Evolutionary conservation across 2,113 vertebrate species (phyloP), one percentile per base, ranked within the genome.

Genomic region (Chionodraco myersi): DNA sequence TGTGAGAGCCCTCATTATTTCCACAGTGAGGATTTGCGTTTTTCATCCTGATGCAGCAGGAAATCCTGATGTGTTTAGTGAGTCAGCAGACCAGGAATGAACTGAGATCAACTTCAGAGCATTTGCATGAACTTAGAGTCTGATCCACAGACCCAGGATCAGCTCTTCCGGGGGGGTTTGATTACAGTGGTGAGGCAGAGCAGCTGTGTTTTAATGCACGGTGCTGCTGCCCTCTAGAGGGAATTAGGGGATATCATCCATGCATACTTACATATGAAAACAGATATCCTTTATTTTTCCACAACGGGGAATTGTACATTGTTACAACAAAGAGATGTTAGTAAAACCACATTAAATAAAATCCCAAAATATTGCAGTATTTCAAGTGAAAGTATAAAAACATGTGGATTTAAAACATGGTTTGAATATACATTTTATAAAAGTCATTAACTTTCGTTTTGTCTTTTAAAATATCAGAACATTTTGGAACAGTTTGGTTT

Each of bases 201-300:
- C 18, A 21, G 10, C 1, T 72, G 34, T 14, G 26, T 53, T 41
- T 18, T 10, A 14, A 23, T 1, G 51, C 58, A n/a, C 75, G 1
- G 3, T 26, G 16, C 49, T 89, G 77, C 76, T 63, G 82, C 92
- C 86, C 82, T 72, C 92, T 89, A 85, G 61, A 45, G 86, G 85
- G 61, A 0, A 10, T 8, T 1, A 51, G 0, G 14, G 2, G 44
- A 13, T 3, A 34, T 30, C 36, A 16, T 15, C 2, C 9, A 3
- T 15, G 54, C 54, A 56, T 13, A 6, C 11, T 6, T 41, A 8
- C 36, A 41, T 30, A 30, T 30, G 30, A 4, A 30, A 30, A 30
- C 30, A 30, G 30, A 30, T 4, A 30, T 30, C 30, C 30, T 30
- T 30, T 30, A 30, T 30, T 30, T 30, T 30, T 4, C 30, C 30